Base-by-base conservation (phyloP, 2,888 invertebrate species). In the Fissipunctia ypsillon region DNA sequence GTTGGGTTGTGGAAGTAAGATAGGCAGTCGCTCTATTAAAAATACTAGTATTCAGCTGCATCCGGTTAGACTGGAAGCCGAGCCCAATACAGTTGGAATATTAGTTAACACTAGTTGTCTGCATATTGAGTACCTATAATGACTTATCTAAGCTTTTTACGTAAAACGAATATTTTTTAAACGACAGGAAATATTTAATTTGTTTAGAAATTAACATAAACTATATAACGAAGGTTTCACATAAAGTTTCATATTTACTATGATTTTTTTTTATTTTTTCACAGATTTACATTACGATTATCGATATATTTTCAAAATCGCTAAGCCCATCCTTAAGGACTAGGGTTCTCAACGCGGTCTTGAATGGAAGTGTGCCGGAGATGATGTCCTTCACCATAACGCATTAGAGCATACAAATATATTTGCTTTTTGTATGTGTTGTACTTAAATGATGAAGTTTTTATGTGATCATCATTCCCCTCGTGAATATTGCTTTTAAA, bases 331-430 rank as follows among this genome's bases (percentile, higher is more conserved):
- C 81, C 31, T 76, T 84, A 77, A 12, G 6, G 28, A 25, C 28
- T 64, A 38, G 59, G 71, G 63, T 68, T 72, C 70, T 38, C 60
- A 78, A 78, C 70, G 50, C 56, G 25, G 48, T 73, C 12, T 78
- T 86, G 81, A 85, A 84, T 87, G 80, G 72, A 79, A 83, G 81
- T 78, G 83, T 85, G 82, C 84, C 73, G 61, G 28, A 52, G 60
- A 69, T 75, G 56, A 38, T 64, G 80, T 79, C 79, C 82, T 88
- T 84, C 78, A 76, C n/a, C 73, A 57, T 74, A 76, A 75, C 69
- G 56, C 71, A 84, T 78, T 81, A 71, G 63, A 75, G 61, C 75
- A 66, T 64, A 73, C 66, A 52, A 69, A 60, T 70, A 61, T 54
- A 68, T 69, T 64, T 66, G 41, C 28, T n/a, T 69, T 71, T 59